Conservation (phyloP, 2,888 invertebrate species). For the Frankliniella fusca region DNA sequence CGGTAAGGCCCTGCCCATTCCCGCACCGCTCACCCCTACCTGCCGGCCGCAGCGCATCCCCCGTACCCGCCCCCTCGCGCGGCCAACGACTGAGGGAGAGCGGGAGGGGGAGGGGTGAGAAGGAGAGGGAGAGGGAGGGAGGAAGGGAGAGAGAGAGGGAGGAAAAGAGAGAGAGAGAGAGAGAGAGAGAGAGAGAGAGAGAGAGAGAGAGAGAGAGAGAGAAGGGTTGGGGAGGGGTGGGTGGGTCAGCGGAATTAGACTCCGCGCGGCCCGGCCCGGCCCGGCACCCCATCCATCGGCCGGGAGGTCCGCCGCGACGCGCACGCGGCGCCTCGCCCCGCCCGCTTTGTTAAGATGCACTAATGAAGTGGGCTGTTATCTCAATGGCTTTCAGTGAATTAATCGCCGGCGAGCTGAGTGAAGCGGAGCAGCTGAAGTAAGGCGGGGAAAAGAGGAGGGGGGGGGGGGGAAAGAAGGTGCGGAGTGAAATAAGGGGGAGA, state of each 20-base stretch:
- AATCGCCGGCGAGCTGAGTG: neutral
- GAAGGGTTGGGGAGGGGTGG: neutral
- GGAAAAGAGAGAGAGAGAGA: neutral
- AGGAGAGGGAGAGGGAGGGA: neutral
- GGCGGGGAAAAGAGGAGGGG: neutral
- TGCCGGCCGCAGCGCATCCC: no score
- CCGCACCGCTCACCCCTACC: no score
- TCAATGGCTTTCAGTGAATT: neutral
- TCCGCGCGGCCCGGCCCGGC: no score
- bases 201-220: slow-evolving; percentile 1
- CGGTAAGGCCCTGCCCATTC: no score
- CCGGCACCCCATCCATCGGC: no score
- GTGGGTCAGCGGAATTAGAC: neutral
- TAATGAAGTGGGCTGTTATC: neutral
- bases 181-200: neutral
- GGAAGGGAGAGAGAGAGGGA: neutral
- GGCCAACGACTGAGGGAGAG: no score
- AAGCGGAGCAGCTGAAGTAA: neutral
- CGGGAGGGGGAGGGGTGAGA: no score
- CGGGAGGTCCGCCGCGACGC: no score
- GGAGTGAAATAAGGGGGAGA: no score
- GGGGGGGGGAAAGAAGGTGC: no score
- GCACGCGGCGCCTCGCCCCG: no score
- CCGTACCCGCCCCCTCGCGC: no score
- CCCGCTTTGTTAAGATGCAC: neutral